A percentile compares a stretch with the other conserved stretches of the same genome.
These are phyloP conservation scores for Buathra laborator DNA, from an alignment of 2,888 invertebrate species.

Conservation along the genomic window DNA sequence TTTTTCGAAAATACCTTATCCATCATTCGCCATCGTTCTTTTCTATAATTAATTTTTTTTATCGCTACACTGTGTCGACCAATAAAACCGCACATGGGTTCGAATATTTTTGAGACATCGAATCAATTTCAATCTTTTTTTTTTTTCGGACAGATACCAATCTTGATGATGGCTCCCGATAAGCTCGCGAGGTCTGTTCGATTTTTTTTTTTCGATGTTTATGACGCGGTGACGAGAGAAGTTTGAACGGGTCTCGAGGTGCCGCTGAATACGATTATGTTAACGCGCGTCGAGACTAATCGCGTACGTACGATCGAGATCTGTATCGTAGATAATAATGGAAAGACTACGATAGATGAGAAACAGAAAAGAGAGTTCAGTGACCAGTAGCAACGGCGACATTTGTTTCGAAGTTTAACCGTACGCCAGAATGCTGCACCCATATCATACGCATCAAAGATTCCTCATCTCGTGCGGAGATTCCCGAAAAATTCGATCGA, in stretches of 20 bases:
- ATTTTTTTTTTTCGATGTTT: slow-evolving; percentile 10
- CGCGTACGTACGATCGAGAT: slow-evolving; percentile 49
- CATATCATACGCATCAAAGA: slow-evolving; percentile 32
- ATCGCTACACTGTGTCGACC: slow-evolving; percentile 8
- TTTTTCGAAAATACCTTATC: slow-evolving; percentile 35
- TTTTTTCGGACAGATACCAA: slow-evolving; percentile 7
- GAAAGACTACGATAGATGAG: slow-evolving; percentile 28
- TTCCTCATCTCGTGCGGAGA: slow-evolving; percentile 25
- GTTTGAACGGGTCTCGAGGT: slow-evolving; percentile 24
- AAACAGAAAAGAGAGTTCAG: slow-evolving; percentile 36
- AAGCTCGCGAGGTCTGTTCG: neutral
- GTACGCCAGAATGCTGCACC: neutral
- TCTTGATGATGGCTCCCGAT: slow-evolving; percentile 43
- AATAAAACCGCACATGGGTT: slow-evolving; percentile 18
- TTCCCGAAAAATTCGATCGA: slow-evolving; percentile 46
- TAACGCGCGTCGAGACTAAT: slow-evolving; percentile 49
- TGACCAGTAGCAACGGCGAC: slow-evolving; percentile 58
- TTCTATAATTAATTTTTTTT: slow-evolving; percentile 4
- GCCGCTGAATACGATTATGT: slow-evolving; percentile 52
- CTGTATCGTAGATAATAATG: slow-evolving; percentile 49
- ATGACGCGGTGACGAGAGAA: slow-evolving; percentile 16
- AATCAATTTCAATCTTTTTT: slow-evolving; percentile 15
- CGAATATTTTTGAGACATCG: slow-evolving; percentile 25
- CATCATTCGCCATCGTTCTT: slow-evolving; percentile 26
- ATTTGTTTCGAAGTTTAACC: slow-evolving; percentile 25